A percentile compares a stretch with the other conserved stretches of the same genome.
Evolutionary conservation across 1,140 invertebrate genomes (phyloP).

Genomic region (Heliconius congener): DNA sequence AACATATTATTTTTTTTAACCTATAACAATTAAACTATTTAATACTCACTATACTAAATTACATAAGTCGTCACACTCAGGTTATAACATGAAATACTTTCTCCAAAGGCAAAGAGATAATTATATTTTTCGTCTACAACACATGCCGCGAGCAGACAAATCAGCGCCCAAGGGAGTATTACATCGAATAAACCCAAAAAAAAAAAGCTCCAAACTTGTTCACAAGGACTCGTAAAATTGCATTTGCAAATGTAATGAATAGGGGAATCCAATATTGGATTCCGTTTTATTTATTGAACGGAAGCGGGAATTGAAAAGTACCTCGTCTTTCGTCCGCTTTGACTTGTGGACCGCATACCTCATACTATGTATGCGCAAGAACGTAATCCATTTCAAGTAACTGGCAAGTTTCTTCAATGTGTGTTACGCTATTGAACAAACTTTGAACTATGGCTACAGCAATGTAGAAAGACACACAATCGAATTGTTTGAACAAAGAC

Average conservation of each 20-base stretch:
- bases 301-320: slow-evolving; percentile 39
- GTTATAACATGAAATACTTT: background rate
- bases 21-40: background rate
- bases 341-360: slow-evolving; percentile 36
- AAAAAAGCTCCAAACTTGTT: background rate
- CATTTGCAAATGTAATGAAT: slow-evolving; percentile 33
- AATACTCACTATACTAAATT: background rate
- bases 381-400: slow-evolving; percentile 37
- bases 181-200: slow-evolving; percentile 15
- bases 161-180: slow-evolving; percentile 20
- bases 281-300: slow-evolving; percentile 39
- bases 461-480: slow-evolving; percentile 27
- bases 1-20: too few species aligned
- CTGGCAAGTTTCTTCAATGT: slow-evolving; percentile 39
- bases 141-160: slow-evolving; percentile 18
- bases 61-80: too few species aligned
- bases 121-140: slow-evolving; percentile 29
- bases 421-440: slow-evolving; percentile 42
- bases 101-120: background rate
- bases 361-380: slow-evolving; percentile 31
- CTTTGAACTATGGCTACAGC: slow-evolving; percentile 37
- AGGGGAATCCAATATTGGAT: slow-evolving; percentile 35
- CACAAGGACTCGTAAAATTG: slow-evolving; percentile 24
- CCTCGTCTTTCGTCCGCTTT: slow-evolving; percentile 33
- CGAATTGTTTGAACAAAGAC: slow-evolving; percentile 28